Evolutionary conservation across 2,888 invertebrate species (phyloP).

Genomic region (Scaptomyza caliginosa): DNA sequence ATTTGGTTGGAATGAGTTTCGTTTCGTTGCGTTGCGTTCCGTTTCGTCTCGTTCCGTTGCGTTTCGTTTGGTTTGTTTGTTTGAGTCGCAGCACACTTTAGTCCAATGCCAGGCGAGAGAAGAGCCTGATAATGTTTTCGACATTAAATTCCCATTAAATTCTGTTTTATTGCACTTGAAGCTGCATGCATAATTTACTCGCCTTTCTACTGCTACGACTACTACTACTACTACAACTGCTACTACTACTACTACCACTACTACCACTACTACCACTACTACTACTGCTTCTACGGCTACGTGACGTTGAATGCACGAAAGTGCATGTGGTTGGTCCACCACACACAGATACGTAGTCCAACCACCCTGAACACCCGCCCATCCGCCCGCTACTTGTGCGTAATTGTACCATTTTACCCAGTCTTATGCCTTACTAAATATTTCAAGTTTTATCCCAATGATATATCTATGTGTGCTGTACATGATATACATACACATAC

Average conservation of each 20-base stretch:
- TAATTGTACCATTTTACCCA: slow-evolving; percentile 17
- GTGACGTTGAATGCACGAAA: slow-evolving; percentile 49
- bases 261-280: slow-evolving; percentile 16
- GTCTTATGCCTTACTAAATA: slow-evolving; percentile 3
- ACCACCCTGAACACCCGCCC: neutral
- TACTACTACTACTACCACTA: neutral
- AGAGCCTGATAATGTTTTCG: slow-evolving; percentile 68
- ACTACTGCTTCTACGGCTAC: slow-evolving; percentile 20
- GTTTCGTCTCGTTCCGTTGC: neutral
- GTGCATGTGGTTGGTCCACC: slow-evolving; percentile 45
- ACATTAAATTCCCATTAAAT: slow-evolving; percentile 74
- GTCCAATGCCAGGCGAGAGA: slow-evolving; percentile 24
- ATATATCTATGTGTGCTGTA: neutral
- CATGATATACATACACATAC: neutral
- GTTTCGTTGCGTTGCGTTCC: neutral
- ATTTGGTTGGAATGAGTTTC: slow-evolving; percentile 32
- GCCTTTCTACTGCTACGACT: slow-evolving; percentile 34
- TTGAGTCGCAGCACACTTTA: slow-evolving; percentile 39
- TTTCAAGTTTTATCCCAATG: slow-evolving; percentile 3
- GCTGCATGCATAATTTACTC: slow-evolving; percentile 71
- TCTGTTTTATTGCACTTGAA: slow-evolving; percentile 72
- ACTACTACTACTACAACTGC: slow-evolving; percentile 10
- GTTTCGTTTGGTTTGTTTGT: slow-evolving; percentile 38
- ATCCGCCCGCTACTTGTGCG: slow-evolving; percentile 8
- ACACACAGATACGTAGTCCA: slow-evolving; percentile 17